Conservation (phyloP, 1,140 invertebrate species). For the Drosophila ohnishii region DNA sequence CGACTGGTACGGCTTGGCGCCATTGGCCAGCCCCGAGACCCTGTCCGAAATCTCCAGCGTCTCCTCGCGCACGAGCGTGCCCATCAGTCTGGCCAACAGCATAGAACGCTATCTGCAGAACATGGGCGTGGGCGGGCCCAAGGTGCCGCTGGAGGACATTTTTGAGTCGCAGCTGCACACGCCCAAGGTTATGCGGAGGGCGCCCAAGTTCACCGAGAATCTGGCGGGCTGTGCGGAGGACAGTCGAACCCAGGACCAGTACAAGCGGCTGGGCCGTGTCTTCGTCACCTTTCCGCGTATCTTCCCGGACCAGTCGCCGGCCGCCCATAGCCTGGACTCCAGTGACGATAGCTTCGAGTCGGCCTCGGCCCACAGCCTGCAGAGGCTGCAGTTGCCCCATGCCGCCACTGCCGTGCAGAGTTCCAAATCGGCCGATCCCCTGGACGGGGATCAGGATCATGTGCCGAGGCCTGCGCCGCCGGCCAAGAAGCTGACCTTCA, state of each 20-base stretch:
- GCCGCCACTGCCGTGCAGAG: conserved; percentile 44
- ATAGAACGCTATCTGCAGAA: conserved; percentile 82
- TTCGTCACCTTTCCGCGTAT: conserved; percentile 79
- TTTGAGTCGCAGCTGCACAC: conserved; percentile 83
- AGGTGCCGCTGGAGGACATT: conserved; percentile 70
- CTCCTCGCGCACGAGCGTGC: conserved; percentile 84
- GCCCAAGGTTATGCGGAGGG: conserved; percentile 85
- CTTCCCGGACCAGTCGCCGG: conserved; percentile 41
- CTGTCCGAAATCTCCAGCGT: conserved; percentile 91
- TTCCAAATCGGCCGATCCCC: conserved; percentile 79
- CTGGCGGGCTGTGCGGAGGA: conserved; percentile 87
- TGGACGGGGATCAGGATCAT: conserved; percentile 48
- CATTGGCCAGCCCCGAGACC: conserved; percentile 93
- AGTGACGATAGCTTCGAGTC: conserved; percentile 82
- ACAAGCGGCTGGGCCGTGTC: conserved; percentile 80
- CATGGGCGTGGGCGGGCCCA: conserved; percentile 50
- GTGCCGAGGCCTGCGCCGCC: conserved; percentile 20
- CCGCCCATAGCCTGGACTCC: conserved; percentile 45
- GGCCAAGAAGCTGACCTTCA: conserved; percentile 75
- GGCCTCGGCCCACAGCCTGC: conserved; percentile 75
- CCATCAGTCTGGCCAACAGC: conserved; percentile 80
- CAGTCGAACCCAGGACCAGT: conserved; percentile 72
- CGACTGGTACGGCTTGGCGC: conserved; percentile 88
- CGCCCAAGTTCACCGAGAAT: conserved; percentile 87
- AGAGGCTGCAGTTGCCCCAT: conserved; percentile 49